phyloP scores from a whole-genome alignment of 30 jellyfish, hydroid and myxozoan genomes.

The Calvadosia cruxmelitensis region DNA sequence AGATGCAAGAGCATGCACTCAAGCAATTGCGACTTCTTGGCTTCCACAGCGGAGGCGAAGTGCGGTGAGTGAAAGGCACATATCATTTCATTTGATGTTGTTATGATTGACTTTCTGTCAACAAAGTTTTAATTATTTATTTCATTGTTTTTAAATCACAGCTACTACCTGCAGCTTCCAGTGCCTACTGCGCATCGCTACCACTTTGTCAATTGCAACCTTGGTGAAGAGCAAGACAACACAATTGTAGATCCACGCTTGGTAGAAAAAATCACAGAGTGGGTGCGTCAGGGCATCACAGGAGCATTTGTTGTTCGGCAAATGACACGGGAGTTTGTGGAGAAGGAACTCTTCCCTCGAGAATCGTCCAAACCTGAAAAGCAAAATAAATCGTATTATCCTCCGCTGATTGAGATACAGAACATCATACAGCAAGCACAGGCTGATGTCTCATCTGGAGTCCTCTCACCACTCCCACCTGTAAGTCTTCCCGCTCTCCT shows the following conservation, averaged over 20 bases:
- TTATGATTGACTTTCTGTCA: neutral
- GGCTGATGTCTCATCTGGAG: constrained; percentile 67
- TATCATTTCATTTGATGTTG: neutral
- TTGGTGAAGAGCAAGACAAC: constrained; percentile 36
- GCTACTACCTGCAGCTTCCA: constrained; percentile 90
- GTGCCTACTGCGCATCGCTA: constrained; percentile 70
- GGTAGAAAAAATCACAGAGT: constrained; percentile 55
- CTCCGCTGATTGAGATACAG: constrained; percentile 87
- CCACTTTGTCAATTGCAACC: constrained; percentile 25
- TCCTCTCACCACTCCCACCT: constrained; percentile 62
- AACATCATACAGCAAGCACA: constrained; percentile 71
- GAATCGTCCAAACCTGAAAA: constrained; percentile 34
- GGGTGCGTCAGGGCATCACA: constrained; percentile 71
- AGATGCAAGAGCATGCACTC: constrained; percentile 75
- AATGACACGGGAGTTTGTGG: constrained; percentile 73
- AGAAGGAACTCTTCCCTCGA: constrained; percentile 45
- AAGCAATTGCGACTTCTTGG: constrained; percentile 71
- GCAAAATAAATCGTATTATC: constrained; percentile 62
- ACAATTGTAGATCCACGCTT: constrained; percentile 60
- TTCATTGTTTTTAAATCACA: neutral
- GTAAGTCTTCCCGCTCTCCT: constrained; percentile 27
- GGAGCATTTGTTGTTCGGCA: constrained; percentile 76
- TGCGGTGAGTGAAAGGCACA: constrained; percentile 27
- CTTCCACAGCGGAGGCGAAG: constrained; percentile 63
- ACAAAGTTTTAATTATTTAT: too few species aligned